These are phyloP conservation scores for Oscheius sp. DNA, from an alignment of 2,888 invertebrate species.

Conservation along the genomic window DNA sequence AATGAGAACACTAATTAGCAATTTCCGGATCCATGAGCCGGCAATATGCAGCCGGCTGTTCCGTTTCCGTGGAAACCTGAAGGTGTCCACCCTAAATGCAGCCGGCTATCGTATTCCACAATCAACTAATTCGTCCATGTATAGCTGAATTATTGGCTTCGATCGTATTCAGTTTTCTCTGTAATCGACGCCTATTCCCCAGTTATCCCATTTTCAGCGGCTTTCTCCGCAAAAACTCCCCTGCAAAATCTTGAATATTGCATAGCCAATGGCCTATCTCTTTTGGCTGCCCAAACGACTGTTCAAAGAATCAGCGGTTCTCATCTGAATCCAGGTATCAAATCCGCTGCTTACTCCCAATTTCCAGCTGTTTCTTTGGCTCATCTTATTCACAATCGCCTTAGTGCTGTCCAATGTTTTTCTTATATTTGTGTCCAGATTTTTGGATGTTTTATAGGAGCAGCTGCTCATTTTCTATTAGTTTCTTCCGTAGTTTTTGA, in stretches of 20 bases:
- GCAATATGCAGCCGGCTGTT: slow-evolving; percentile 1
- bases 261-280: slow-evolving; percentile 5
- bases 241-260: background rate
- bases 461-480: slow-evolving; percentile 4
- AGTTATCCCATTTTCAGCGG: too few species aligned
- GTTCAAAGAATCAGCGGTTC: slow-evolving; percentile 25
- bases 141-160: slow-evolving; percentile 8
- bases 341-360: background rate
- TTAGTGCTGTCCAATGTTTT: slow-evolving; percentile 11
- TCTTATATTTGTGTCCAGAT: slow-evolving; percentile 19
- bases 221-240: slow-evolving; percentile 3
- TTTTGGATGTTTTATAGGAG: slow-evolving; percentile 19
- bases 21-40: background rate
- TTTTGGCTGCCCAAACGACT: slow-evolving; percentile 19
- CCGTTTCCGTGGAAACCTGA: slow-evolving; percentile 15
- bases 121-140: slow-evolving; percentile 18
- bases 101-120: slow-evolving; percentile 15
- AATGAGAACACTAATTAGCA: too few species aligned
- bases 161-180: slow-evolving; percentile 20
- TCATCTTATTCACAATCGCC: slow-evolving; percentile 2
- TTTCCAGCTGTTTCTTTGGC: slow-evolving; percentile 13
- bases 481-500: slow-evolving; percentile 12
- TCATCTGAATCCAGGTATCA: slow-evolving; percentile 36
- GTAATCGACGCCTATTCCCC: slow-evolving; percentile 5
- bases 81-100: slow-evolving; percentile 15